Evolutionary conservation across 2,113 vertebrate genomes (phyloP), one percentile per base, ranked within the genome.

Genomic region (Varanus komodoensis): DNA sequence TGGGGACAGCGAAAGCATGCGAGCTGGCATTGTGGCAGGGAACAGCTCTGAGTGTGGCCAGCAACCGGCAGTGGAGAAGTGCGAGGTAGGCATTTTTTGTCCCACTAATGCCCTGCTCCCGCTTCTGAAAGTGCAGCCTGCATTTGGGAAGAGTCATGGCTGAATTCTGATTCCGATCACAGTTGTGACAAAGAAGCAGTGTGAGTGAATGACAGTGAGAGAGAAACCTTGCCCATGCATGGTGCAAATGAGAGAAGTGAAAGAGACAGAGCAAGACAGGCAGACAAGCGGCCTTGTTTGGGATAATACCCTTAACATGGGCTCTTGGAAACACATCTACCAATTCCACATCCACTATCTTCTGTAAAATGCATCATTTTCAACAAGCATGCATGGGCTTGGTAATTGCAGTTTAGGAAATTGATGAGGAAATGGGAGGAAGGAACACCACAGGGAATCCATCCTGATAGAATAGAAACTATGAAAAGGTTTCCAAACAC

Each of bases 31-130:
- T 4, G 96, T 97, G 83, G 96, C 97, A 0, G 98, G 98, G 34
- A 99, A 99, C 97, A 97, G 97, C 95, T 99, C 99, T 0, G 98
- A 99, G 94, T 99, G 99, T 4, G 97, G 98, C 71, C 98, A 98
- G 95, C 98, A 98, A 84, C 99, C 98, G 0, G 98, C 96, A 0
- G 99, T 99, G 97, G 99, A 99, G 91, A 99, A 99, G 94, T 99
- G 99, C 3, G 99, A 99, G 98, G 99, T 99, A 97, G 97, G 96
- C 87, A 69, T 44, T 0, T 54, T 80, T 85, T 57, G 48, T 38
- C 82, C 27, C 57, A 7, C 48, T 25, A 27, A 57, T 15, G 44
- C 44, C 44, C 78, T 68, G 23, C 67, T 89, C 44, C 78, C 52
- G 23, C 67, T 89, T 83, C 69, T 89, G 6, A 85, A 82, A 85